phyloP scores from a whole-genome alignment of 2,888 invertebrate species.

The Agriopis marginaria region DNA sequence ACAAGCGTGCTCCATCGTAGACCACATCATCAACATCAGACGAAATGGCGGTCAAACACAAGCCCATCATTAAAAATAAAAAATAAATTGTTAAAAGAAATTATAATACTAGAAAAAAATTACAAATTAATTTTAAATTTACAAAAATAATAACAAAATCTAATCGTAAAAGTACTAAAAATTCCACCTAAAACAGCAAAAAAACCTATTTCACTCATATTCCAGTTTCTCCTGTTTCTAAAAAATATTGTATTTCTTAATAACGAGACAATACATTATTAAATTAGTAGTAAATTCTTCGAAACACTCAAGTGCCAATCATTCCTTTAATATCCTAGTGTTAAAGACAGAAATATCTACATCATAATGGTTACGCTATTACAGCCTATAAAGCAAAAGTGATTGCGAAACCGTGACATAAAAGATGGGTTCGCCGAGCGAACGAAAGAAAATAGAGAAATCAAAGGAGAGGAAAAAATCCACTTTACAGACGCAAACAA shows the following conservation, averaged over 20 bases:
- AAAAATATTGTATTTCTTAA: background rate
- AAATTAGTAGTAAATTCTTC: background rate
- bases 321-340: constrained; percentile 12
- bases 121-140: no score
- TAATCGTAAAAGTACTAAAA: no score
- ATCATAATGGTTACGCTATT: constrained; percentile 34
- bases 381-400: constrained; percentile 41
- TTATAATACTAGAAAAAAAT: no score
- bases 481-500: constrained; percentile 86
- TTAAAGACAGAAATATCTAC: constrained; percentile 8
- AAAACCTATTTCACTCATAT: background rate
- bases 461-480: constrained; percentile 81
- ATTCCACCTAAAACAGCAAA: no score
- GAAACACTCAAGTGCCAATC: background rate
- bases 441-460: constrained; percentile 72
- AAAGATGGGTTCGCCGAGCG: constrained; percentile 47
- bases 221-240: background rate
- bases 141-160: no score
- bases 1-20: background rate
- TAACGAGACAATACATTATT: background rate
- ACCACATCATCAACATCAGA: no score
- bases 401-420: constrained; percentile 50
- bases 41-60: no score
- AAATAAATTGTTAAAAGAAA: background rate
- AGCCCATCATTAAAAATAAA: background rate